phyloP scores from a whole-genome alignment of 2,888 invertebrate species.

The Thymelicus acteon region DNA sequence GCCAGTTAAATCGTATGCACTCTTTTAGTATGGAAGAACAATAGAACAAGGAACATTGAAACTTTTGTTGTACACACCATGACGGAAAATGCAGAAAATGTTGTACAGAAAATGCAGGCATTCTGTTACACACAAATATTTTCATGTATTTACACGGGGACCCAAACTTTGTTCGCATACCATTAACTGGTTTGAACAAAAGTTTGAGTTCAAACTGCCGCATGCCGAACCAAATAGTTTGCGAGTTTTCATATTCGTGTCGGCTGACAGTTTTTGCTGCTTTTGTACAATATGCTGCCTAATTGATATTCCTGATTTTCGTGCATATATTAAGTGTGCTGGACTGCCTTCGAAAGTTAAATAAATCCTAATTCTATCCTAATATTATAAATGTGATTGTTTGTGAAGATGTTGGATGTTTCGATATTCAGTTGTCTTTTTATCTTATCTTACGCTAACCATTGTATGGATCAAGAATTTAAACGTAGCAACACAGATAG shows the following conservation, averaged over 20 bases:
- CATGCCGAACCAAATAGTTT: slow-evolving; percentile 29
- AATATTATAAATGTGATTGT: no score
- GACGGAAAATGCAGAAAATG: slow-evolving; percentile 1
- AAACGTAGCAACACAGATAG: no score
- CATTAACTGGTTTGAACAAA: slow-evolving; percentile 20
- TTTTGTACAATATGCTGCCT: neutral
- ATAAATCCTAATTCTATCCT: no score
- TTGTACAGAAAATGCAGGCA: neutral
- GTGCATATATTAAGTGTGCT: no score
- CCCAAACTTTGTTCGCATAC: slow-evolving; percentile 24
- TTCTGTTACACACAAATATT: neutral
- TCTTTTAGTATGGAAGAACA: no score
- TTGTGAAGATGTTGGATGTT: no score
- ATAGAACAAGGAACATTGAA: neutral
- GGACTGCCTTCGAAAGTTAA: no score
- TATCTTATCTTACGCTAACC: no score
- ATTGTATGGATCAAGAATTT: no score
- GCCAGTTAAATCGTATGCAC: no score
- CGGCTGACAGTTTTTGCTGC: slow-evolving; percentile 14
- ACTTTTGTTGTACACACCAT: neutral
- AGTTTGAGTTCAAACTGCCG: slow-evolving; percentile 30
- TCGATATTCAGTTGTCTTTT: no score
- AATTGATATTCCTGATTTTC: neutral
- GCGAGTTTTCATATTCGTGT: slow-evolving; percentile 24
- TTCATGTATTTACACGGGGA: slow-evolving; percentile 13